Conservation (phyloP, 1,140 invertebrate genomes). For the Tetramorium alpestre region DNA sequence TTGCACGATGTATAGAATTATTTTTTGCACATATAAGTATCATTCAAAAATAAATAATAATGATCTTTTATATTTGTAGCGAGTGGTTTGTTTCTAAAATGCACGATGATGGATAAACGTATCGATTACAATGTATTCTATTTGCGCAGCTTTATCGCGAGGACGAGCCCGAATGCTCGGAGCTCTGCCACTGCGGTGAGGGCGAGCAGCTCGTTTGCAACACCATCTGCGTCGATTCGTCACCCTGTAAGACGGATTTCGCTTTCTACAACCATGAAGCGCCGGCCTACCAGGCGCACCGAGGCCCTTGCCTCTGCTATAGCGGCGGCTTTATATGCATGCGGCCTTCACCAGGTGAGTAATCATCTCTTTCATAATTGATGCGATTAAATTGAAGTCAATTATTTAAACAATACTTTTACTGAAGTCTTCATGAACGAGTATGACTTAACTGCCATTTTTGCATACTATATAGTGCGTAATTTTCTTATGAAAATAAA, state of each 20-base stretch:
- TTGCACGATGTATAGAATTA: background rate
- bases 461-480: background rate
- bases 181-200: constrained; percentile 92
- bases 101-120: background rate
- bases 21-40: background rate
- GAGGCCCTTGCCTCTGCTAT: constrained; percentile 95
- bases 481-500: background rate
- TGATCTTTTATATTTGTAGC: background rate
- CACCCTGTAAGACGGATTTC: constrained; percentile 93
- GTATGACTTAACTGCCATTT: background rate
- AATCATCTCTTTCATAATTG: constrained; percentile 26
- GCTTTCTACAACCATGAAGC: constrained; percentile 96
- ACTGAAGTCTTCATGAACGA: background rate
- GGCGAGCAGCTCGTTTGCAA: constrained; percentile 92
- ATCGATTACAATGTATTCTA: background rate
- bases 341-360: constrained; percentile 92
- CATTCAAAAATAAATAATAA: background rate
- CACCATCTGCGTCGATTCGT: constrained; percentile 93
- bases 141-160: constrained; percentile 91
- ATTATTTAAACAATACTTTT: background rate
- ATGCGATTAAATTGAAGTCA: background rate
- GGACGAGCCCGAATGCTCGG: constrained; percentile 93
- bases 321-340: constrained; percentile 96
- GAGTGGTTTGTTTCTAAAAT: background rate
- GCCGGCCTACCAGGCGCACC: constrained; percentile 94